Percentiles rank a stretch among this genome's conserved stretches.
Conservation (phyloP, 2,113 vertebrate genomes). For the Boleophthalmus pectinirostris region DNA sequence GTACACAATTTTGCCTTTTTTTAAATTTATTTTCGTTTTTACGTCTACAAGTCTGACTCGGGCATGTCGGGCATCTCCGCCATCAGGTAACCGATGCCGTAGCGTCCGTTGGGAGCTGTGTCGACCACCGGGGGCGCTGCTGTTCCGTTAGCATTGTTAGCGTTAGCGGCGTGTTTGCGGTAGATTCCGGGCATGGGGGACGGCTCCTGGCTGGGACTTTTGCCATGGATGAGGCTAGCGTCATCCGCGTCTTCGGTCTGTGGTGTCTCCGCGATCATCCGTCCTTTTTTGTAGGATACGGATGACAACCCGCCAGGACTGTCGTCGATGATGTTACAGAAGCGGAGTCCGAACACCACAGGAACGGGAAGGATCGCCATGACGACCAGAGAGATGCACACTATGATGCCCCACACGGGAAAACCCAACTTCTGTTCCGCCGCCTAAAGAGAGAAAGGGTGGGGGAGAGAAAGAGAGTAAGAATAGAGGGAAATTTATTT, state of each 20-base stretch:
- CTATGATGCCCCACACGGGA: slow-evolving; percentile 84
- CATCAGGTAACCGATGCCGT: slow-evolving; percentile 93
- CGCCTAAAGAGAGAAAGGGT: slow-evolving; percentile 74
- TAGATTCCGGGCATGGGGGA: slow-evolving; percentile 91
- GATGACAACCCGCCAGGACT: slow-evolving; percentile 79
- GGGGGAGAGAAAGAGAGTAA: too few species aligned
- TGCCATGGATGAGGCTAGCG: slow-evolving; percentile 88
- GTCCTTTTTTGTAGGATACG: slow-evolving; percentile 92
- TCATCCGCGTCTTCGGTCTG: slow-evolving; percentile 84
- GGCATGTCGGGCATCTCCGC: slow-evolving; percentile 93
- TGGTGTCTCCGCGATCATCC: slow-evolving; percentile 87
- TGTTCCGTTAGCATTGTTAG: slow-evolving; percentile 1
- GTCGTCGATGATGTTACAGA: slow-evolving; percentile 86
- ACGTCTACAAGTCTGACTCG: slow-evolving; percentile 88
- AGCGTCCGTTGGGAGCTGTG: slow-evolving; percentile 90
- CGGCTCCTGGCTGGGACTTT: slow-evolving; percentile 85
- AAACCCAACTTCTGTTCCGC: slow-evolving; percentile 81
- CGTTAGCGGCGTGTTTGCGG: slow-evolving; percentile 82
- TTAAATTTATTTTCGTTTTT: slow-evolving; percentile 22
- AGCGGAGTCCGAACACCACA: slow-evolving; percentile 83
- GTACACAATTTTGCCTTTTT: slow-evolving; percentile 19
- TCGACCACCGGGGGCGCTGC: slow-evolving; percentile 71
- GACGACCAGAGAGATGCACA: slow-evolving; percentile 87
- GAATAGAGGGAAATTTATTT: too few species aligned
- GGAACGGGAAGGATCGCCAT: slow-evolving; percentile 89